Evolutionary conservation across 2,888 invertebrate species (phyloP).

Genomic region (Orthosia incerta): DNA sequence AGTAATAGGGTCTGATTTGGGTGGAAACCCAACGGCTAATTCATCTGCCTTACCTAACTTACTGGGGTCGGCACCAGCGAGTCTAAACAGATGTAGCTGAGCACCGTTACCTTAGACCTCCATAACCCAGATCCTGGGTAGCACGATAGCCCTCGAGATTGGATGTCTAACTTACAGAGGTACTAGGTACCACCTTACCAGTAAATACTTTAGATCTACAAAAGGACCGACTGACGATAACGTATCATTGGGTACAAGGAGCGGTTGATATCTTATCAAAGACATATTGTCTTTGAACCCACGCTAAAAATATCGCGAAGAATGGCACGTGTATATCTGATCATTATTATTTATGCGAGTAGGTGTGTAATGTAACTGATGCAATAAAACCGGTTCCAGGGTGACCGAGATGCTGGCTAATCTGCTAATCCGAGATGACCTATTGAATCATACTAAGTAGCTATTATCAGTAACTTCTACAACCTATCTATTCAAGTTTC

Average conservation of each 20-base stretch:
- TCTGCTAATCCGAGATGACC: constrained; percentile 33
- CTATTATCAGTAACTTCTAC: constrained; percentile 16
- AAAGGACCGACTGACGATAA: too few relatives aligned
- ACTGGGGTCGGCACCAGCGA: neutral
- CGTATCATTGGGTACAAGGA: neutral
- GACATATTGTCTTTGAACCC: constrained; percentile 1
- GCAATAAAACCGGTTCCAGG: constrained; percentile 36
- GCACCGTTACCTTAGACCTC: neutral
- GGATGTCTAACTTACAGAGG: neutral
- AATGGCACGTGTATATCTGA: constrained; percentile 17
- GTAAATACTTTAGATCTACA: neutral
- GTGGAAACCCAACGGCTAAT: too few relatives aligned
- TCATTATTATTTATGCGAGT: constrained; percentile 7
- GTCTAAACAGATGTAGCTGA: neutral
- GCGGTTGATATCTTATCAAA: constrained; percentile 8
- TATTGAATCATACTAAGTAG: constrained; percentile 23
- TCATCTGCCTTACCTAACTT: neutral
- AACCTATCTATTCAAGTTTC: neutral
- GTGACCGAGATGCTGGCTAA: constrained; percentile 16
- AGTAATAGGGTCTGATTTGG: too few relatives aligned
- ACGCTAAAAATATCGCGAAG: neutral
- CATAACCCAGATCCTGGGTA: neutral
- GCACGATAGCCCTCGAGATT: neutral
- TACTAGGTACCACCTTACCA: neutral
- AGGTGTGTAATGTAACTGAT: constrained; percentile 27